These are phyloP conservation scores for Oscheius sp. DNA, from an alignment of 2,888 invertebrate genomes.

Conservation along the genomic window DNA sequence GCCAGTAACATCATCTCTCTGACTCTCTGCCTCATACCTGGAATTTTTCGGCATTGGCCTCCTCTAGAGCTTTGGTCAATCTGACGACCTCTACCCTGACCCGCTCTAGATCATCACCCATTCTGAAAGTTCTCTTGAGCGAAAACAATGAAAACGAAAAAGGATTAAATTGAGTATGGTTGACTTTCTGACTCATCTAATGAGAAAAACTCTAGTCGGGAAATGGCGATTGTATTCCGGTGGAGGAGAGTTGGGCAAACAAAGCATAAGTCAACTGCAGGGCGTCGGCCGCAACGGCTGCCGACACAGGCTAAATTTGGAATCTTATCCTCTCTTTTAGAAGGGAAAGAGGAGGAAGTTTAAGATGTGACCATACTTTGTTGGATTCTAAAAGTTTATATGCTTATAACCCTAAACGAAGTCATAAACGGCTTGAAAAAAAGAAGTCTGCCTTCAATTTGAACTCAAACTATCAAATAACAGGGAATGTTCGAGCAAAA, in stretches of 20 bases:
- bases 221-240: slow-evolving; percentile 3
- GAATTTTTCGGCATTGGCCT: slow-evolving; percentile 54
- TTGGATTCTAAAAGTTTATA: too few relatives aligned
- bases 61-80: slow-evolving; percentile 54
- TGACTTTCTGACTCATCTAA: not conserved
- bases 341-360: too few relatives aligned
- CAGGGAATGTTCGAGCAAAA: too few relatives aligned
- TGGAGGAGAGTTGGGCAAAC: slow-evolving; percentile 12
- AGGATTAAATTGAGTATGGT: not conserved
- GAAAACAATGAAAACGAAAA: too few relatives aligned
- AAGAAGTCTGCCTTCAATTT: too few relatives aligned
- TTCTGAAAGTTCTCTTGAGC: slow-evolving; percentile 8
- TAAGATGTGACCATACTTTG: too few relatives aligned
- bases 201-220: not conserved
- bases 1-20: not conserved
- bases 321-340: too few relatives aligned
- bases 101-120: slow-evolving; percentile 59
- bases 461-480: too few relatives aligned
- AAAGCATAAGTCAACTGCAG: not conserved
- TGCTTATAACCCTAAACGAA: too few relatives aligned
- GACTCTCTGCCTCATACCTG: slow-evolving; percentile 12
- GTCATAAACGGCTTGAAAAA: too few relatives aligned
- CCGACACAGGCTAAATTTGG: slow-evolving; percentile 5
- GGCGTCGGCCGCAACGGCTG: not conserved
- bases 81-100: slow-evolving; percentile 61